phyloP scores from a whole-genome alignment of 1,140 invertebrate genomes.

The Aphelinus atriplicis region DNA sequence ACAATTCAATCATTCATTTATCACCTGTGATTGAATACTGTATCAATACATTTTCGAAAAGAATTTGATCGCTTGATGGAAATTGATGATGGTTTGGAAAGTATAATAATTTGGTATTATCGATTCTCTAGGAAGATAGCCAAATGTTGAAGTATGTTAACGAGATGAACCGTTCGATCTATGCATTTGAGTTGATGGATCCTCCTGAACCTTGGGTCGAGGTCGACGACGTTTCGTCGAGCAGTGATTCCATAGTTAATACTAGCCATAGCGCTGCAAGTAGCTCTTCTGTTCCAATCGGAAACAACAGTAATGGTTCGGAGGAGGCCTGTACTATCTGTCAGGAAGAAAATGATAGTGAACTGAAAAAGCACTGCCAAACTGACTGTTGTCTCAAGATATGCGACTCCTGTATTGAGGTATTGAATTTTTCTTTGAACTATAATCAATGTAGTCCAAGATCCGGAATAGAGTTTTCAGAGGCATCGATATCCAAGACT shows the following conservation, averaged over 20 bases:
- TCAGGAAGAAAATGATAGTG: conserved; percentile 70
- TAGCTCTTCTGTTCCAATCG: conserved; percentile 38
- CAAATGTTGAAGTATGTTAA: conserved; percentile 68
- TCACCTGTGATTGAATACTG: background rate
- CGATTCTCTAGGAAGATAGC: conserved; percentile 68
- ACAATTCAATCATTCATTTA: conserved; percentile 44
- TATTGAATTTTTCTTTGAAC: conserved; percentile 52
- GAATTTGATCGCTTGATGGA: too few species aligned
- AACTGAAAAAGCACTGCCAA: conserved; percentile 68
- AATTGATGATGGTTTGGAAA: too few species aligned
- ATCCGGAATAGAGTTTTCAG: background rate
- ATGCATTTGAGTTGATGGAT: conserved; percentile 67
- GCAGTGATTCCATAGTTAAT: conserved; percentile 47
- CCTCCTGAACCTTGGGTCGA: conserved; percentile 56
- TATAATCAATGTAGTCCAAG: background rate
- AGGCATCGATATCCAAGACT: background rate
- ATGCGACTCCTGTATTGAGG: conserved; percentile 72
- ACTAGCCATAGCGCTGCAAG: conserved; percentile 48
- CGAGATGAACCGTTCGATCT: conserved; percentile 68
- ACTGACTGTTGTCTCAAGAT: conserved; percentile 69
- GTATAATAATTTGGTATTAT: background rate
- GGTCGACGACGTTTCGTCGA: conserved; percentile 43
- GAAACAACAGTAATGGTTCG: background rate
- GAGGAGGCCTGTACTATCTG: conserved; percentile 70
- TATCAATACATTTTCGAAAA: too few species aligned